Evolutionary conservation across 2,888 invertebrate species (phyloP), one percentile per base, ranked within the genome.

Genomic region (Nemotelus nigrinus): DNA sequence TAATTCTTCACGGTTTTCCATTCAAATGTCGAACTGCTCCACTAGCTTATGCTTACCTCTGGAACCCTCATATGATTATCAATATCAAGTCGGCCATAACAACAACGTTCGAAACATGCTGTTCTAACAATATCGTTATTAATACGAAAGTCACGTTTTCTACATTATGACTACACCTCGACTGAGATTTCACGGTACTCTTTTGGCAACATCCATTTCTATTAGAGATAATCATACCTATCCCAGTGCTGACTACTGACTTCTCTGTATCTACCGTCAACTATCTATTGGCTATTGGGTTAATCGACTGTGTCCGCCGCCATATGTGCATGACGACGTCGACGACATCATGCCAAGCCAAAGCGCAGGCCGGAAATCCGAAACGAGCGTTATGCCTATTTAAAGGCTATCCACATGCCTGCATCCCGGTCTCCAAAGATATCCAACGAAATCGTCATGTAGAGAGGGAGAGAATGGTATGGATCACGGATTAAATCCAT

Each of bases 121-220:
- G 74, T 74, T 63, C 74, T 74, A 60, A 74, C 74, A 60, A 74
- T 74, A 74, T 74, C 74, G 74, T 74, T 74, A 74, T 74, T 74
- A 74, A 74, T 74, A 74, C 74, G 74, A 74, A 74, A 74, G 74
- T 74, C 74, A 74, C 74, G 74, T 74, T 74, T 74, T 60, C 47
- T 57, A 25, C 74, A 74, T 74, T 74, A 74, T 74, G 74, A 60
- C 74, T 74, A 74, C 74, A 74, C 74, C 74, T 74, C 74, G 10
- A 44, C 55, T 25, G 47, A 65, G 71, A 71, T 71, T 55, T 71
- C 55, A 50, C 10, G n/a, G 47, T 43, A 39, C 55, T 71, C 25
- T 55, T 41, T 74, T 60, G 58, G 63, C 72, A 72, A 53, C 10
- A 74, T 74, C 60, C 60, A 74, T 63, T 60, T 63, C 47, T 10